These are phyloP conservation scores for Zosterops pallidus DNA, from an alignment of 2,113 vertebrate species.

Conservation along the genomic window DNA sequence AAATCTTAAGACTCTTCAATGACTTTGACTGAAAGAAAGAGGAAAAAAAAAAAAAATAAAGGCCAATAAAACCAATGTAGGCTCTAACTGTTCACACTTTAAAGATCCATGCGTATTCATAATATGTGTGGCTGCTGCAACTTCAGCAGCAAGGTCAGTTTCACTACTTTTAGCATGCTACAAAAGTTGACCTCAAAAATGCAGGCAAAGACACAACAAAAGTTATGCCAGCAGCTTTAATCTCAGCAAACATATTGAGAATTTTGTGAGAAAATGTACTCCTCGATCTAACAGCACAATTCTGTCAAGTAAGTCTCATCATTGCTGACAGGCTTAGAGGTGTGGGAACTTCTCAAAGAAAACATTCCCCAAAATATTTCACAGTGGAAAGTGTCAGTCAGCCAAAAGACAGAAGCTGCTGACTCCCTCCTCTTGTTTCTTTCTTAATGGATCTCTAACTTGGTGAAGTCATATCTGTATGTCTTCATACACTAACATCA, in stretches of 20 bases:
- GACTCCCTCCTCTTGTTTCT: not conserved
- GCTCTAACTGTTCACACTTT: not conserved
- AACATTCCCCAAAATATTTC: not conserved
- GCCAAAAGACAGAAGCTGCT: not conserved
- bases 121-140: not conserved
- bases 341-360: not conserved
- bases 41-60: not conserved
- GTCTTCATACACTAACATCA: not conserved
- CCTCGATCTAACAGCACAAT: not conserved
- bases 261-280: not conserved
- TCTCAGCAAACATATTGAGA: not conserved
- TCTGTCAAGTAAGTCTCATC: not conserved
- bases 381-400: not conserved
- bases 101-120: not conserved
- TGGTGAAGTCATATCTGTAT: not conserved
- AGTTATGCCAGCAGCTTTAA: not conserved
- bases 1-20: not conserved
- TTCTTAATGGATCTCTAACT: not conserved
- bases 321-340: not conserved
- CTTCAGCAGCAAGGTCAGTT: not conserved
- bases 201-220: not conserved
- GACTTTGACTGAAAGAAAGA: not conserved
- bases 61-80: not conserved
- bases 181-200: not conserved
- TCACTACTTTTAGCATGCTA: not conserved